Conservation (phyloP, 2,888 invertebrate species). For the Polylopha cassiicola region DNA sequence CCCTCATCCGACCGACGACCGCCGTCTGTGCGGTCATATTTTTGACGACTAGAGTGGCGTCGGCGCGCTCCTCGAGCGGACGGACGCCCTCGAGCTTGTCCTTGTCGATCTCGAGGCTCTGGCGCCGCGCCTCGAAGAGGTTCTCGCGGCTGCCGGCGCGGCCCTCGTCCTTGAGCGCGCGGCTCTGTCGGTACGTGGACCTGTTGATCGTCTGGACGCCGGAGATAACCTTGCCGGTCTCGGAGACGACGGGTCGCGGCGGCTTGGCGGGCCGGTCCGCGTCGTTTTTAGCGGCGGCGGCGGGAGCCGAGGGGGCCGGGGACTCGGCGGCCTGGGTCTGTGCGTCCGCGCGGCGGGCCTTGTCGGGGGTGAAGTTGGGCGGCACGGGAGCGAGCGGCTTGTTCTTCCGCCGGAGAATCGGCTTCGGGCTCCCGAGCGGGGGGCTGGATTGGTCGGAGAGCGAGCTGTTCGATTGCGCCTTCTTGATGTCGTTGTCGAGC, state of each 20-base stretch:
- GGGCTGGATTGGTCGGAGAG: conserved; percentile 82
- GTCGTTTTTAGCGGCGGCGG: conserved; percentile 51
- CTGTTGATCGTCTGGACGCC: conserved; percentile 80
- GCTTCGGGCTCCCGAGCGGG: conserved; percentile 85
- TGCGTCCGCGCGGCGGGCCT: conserved; percentile 50
- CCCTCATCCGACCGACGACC: conserved; percentile 61
- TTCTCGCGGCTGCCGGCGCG: conserved; percentile 61
- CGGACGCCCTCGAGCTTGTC: conserved; percentile 55
- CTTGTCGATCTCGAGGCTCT: conserved; percentile 76
- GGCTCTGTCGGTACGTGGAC: conserved; percentile 72
- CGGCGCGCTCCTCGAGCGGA: conserved; percentile 34
- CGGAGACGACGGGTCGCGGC: conserved; percentile 76
- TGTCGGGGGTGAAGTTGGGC: conserved; percentile 76
- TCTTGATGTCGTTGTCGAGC: conserved; percentile 69
- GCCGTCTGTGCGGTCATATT: conserved; percentile 67
- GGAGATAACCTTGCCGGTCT: conserved; percentile 65
- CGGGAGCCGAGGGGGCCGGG: conserved; percentile 33
- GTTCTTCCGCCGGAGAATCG: conserved; percentile 83
- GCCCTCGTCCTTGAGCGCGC: conserved; percentile 68
- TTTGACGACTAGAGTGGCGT: conserved; percentile 53
- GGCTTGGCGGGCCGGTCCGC: conserved; percentile 79
- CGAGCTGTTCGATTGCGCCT: conserved; percentile 82
- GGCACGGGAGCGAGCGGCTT: conserved; percentile 85
- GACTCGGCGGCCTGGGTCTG: conserved; percentile 37
- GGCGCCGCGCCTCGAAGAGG: conserved; percentile 63